These are phyloP conservation scores for Orycteropus afer DNA, from an alignment of 2,113 vertebrate species.

Conservation along the genomic window DNA sequence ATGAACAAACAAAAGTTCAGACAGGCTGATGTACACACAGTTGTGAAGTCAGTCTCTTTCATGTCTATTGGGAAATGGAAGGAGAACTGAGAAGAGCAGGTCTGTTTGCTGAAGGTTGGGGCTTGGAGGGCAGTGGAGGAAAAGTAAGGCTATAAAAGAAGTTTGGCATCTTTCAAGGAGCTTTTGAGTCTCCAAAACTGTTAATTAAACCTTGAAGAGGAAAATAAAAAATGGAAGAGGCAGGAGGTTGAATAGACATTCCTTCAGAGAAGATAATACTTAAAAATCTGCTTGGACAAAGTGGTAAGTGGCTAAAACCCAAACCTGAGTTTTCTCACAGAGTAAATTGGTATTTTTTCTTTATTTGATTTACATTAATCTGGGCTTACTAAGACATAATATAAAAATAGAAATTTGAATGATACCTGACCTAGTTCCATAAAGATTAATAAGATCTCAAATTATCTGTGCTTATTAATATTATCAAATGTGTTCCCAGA, in stretches of 20 bases:
- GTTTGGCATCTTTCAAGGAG: background rate
- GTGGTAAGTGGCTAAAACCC: background rate
- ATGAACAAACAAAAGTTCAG: background rate
- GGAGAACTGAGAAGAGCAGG: background rate
- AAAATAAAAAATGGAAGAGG: background rate
- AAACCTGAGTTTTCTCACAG: background rate
- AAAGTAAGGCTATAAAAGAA: fast-evolving
- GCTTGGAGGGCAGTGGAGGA: background rate
- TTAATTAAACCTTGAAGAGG: background rate
- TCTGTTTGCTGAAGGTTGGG: fast-evolving
- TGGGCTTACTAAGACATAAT: background rate
- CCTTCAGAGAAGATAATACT: background rate
- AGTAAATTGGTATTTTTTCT: slow-evolving; percentile 39
- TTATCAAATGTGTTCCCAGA: slow-evolving; percentile 32
- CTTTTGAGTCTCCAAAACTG: background rate
- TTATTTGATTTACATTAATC: slow-evolving; percentile 46
- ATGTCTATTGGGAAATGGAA: background rate
- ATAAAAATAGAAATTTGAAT: slow-evolving; percentile 52
- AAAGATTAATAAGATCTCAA: slow-evolving; percentile 28
- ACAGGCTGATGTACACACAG: background rate
- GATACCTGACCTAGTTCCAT: background rate
- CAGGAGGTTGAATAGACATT: background rate
- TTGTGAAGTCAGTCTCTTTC: background rate
- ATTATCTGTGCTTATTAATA: slow-evolving; percentile 50
- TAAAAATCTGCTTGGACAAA: background rate